Evolutionary conservation across 2,113 vertebrate genomes (phyloP), one percentile per base, ranked within the genome.

Genomic region (Leptobrachium ailaonicum): DNA sequence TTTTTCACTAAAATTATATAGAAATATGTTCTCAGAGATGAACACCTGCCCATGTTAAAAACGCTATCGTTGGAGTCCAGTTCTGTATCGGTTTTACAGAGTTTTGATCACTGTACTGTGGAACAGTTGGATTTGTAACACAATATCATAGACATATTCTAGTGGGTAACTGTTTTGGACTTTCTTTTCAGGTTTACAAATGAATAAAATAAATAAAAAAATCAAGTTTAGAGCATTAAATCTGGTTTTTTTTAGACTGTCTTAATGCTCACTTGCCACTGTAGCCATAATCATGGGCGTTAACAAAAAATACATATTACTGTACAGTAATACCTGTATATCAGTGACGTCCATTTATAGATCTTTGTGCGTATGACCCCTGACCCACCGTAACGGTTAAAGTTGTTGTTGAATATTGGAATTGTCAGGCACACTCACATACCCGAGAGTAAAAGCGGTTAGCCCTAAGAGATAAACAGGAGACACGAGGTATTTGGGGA

Each of bases 61-160:
- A 77, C 41, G 67, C 54, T 32, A 72, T 73, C 88, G 86, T 91
- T 84, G 84, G 91, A 91, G 85, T 89, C 88, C 89, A 89, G 90
- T 90, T 92, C 90, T 92, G 91, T 93, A 92, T 58, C 91, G 91
- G 91, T 89, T 93, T 91, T 92, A 94, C 89, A 94, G 92, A 92
- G 92, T 91, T 89, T 92, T 92, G 91, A 87, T 91, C 86, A 91
- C 87, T 90, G 88, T 93, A 88, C 91, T 89, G 87, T 88, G 86
- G 88, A 83, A 82, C 88, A 83, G 87, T 88, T 89, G 87, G 82
- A 86, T 88, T 89, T 83, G 66, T 83, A 10, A 84, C 62, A 14
- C 79, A 60, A 14, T 84, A 32, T 32, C 20, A 32, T 74, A 77
- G 86, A 83, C 85, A 86, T 82, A 87, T 87, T 87, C 88, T 76